phyloP scores from a whole-genome alignment of 1,140 invertebrate genomes.

The Ditylenchus dipsaci region DNA sequence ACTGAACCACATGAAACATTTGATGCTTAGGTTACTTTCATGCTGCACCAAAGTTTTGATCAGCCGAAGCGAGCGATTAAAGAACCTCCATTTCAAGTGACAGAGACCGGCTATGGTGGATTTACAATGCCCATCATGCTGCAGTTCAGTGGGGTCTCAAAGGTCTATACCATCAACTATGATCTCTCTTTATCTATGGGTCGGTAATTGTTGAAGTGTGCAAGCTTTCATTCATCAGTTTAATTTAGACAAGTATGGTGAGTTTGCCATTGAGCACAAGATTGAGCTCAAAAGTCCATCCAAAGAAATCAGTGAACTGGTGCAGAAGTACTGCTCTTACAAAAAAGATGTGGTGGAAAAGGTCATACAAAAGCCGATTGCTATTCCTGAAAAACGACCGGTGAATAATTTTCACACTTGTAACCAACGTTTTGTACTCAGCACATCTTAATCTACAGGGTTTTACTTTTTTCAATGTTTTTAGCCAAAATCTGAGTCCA shows the following conservation, averaged over 20 bases:
- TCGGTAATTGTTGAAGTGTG: too few species aligned
- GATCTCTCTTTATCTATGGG: constrained; percentile 6
- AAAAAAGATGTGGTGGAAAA: background rate
- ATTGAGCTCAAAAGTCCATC: background rate
- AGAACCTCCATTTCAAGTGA: constrained; percentile 14
- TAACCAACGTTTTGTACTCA: background rate
- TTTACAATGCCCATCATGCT: constrained; percentile 5
- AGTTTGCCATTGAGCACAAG: constrained; percentile 2
- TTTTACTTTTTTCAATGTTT: background rate
- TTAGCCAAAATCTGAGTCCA: background rate
- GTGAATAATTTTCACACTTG: background rate
- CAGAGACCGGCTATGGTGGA: constrained; percentile 13
- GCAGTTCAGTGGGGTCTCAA: background rate
- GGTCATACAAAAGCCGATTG: background rate
- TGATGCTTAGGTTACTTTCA: constrained; percentile 2
- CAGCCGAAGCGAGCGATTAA: constrained; percentile 6
- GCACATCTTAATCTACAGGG: background rate
- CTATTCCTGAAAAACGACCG: background rate
- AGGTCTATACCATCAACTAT: constrained; percentile 1
- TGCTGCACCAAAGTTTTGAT: constrained; percentile 16
- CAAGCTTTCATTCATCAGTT: background rate
- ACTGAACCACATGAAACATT: too few species aligned
- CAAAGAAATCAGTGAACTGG: background rate
- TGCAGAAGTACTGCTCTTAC: background rate
- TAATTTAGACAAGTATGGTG: background rate